phyloP scores from a whole-genome alignment of 2,888 invertebrate species.

The Thymelicus sylvestris region DNA sequence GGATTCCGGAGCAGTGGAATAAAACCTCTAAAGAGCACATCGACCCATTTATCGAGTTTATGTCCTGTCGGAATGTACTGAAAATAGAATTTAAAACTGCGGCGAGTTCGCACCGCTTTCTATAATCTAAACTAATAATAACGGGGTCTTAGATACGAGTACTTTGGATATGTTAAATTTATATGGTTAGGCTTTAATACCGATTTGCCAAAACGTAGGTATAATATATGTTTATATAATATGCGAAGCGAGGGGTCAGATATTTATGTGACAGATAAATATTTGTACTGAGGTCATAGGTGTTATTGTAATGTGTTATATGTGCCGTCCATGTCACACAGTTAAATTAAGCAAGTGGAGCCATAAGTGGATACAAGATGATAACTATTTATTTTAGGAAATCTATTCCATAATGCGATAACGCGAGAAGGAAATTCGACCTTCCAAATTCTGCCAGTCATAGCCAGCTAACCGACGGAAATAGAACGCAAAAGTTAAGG shows the following conservation, averaged over 20 bases:
- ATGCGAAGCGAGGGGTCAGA: no score
- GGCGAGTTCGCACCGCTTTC: neutral
- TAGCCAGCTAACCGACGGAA: slow-evolving; percentile 23
- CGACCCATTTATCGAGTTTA: slow-evolving; percentile 34
- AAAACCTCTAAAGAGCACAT: slow-evolving; percentile 31
- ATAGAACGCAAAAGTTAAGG: slow-evolving; percentile 23
- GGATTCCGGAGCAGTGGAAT: slow-evolving; percentile 11
- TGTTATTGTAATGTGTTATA: no score
- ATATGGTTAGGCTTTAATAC: no score
- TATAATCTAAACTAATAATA: no score
- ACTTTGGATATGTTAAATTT: no score
- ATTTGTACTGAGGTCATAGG: no score
- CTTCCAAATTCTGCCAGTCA: slow-evolving; percentile 27
- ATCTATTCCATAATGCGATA: slow-evolving; percentile 11
- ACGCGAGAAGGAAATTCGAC: slow-evolving; percentile 22
- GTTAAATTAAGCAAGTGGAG: no score
- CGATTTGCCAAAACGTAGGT: no score
- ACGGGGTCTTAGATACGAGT: no score
- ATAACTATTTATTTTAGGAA: neutral
- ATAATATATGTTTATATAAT: no score
- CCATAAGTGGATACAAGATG: neutral
- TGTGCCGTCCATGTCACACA: no score
- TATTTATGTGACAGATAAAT: no score
- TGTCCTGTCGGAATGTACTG: slow-evolving; percentile 18
- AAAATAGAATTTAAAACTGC: slow-evolving; percentile 1